Conservation (phyloP, 1,140 invertebrate genomes). For the Formica selysi region DNA sequence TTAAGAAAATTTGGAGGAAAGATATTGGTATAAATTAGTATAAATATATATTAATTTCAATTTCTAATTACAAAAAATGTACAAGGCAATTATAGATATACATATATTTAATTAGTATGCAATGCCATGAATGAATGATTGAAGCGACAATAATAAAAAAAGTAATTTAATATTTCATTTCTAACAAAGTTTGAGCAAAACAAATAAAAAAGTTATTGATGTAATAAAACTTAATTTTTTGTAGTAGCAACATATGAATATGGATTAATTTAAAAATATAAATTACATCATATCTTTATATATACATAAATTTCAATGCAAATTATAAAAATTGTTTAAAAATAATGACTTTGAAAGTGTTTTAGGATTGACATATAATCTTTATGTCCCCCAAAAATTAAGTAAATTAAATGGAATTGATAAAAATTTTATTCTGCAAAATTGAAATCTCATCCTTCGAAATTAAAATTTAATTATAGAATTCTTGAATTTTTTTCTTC, state of each 20-base stretch:
- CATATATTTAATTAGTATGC: not conserved
- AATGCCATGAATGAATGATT: not conserved
- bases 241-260: not conserved
- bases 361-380: not conserved
- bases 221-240: not conserved
- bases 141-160: not conserved
- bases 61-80: not conserved
- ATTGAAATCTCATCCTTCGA: not conserved
- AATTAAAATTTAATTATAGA: not conserved
- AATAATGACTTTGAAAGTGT: not conserved
- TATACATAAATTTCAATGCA: not conserved
- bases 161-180: not conserved
- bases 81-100: constrained; percentile 5
- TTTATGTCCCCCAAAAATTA: not conserved
- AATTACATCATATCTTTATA: not conserved
- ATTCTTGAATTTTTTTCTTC: not conserved
- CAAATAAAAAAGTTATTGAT: not conserved
- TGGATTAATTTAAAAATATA: not conserved
- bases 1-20: not conserved
- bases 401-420: not conserved
- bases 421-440: not conserved
- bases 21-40: not conserved
- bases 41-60: not conserved
- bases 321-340: not conserved
- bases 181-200: not conserved